These are phyloP conservation scores for Choloepus hoffmanni DNA, from an alignment of 2,113 vertebrate genomes.

Conservation along the genomic window DNA sequence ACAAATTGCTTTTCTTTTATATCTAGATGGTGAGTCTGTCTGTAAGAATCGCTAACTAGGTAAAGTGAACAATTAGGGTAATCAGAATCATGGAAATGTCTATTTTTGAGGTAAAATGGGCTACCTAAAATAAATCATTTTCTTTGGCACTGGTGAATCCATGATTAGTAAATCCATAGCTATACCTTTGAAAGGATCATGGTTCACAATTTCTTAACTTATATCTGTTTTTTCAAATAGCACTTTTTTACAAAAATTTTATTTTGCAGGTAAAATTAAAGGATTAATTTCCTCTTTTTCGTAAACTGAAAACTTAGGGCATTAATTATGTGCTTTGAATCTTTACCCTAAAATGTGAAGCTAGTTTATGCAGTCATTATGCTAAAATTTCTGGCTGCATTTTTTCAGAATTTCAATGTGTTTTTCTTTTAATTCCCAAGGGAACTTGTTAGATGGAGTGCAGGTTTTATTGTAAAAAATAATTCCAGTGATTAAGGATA, in stretches of 20 bases:
- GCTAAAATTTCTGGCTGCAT: not conserved
- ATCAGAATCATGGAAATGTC: not conserved
- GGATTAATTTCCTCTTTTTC: not conserved
- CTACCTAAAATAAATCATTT: not conserved
- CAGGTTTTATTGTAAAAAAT: constrained; percentile 55
- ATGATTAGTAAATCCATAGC: not conserved
- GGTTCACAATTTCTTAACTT: constrained; percentile 27
- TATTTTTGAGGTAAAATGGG: not conserved
- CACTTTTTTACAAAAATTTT: not conserved
- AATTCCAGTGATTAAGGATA: not conserved
- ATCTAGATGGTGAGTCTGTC: not conserved
- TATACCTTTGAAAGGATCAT: not conserved
- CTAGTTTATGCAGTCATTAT: not conserved
- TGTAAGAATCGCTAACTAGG: constrained; percentile 1
- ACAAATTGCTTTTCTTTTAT: not conserved
- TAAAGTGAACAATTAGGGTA: not conserved
- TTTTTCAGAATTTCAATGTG: not conserved
- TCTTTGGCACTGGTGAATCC: not conserved
- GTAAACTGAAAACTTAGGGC: not conserved
- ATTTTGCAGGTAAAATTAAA: constrained; percentile 12
- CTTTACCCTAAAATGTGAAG: not conserved
- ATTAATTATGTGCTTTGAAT: not conserved
- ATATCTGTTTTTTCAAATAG: not conserved
- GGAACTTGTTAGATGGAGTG: constrained; percentile 60
- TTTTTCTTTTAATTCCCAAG: constrained; percentile 36